These are phyloP conservation scores for Chionodraco myersi DNA, from an alignment of 2,113 vertebrate species.

Conservation along the genomic window DNA sequence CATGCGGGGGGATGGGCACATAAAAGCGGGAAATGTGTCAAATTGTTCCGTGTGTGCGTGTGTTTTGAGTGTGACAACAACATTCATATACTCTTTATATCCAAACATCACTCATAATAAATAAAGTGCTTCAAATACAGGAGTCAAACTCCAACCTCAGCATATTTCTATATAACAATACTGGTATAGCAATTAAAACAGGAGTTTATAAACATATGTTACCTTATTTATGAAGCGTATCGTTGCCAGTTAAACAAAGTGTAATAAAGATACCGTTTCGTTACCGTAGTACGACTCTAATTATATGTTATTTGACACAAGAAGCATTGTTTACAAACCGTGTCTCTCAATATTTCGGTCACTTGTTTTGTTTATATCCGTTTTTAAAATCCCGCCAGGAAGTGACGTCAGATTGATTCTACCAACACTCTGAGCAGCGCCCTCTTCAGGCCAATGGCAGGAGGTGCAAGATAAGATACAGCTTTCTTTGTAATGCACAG, in stretches of 20 bases:
- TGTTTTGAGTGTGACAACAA: no score
- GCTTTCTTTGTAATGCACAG: no score
- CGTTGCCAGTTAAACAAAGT: neutral
- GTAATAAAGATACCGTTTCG: neutral
- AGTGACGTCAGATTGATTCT: slow-evolving; percentile 1
- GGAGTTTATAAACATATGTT: neutral
- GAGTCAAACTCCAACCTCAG: no score
- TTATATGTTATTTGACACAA: neutral
- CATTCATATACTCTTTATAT: no score
- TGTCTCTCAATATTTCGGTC: neutral
- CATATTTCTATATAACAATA: no score
- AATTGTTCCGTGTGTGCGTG: no score
- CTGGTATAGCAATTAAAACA: neutral
- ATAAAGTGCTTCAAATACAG: no score
- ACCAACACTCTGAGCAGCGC: neutral
- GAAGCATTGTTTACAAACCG: neutral
- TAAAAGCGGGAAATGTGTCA: no score
- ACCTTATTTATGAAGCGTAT: neutral
- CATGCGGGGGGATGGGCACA: no score
- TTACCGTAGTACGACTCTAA: neutral
- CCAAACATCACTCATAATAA: no score
- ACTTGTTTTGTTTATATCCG: slow-evolving; percentile 36
- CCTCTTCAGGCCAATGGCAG: neutral
- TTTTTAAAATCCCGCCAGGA: slow-evolving; percentile 63
- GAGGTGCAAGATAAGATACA: neutral